Base-by-base conservation (phyloP, 1,140 invertebrate species). In the Danaus plexippus region DNA sequence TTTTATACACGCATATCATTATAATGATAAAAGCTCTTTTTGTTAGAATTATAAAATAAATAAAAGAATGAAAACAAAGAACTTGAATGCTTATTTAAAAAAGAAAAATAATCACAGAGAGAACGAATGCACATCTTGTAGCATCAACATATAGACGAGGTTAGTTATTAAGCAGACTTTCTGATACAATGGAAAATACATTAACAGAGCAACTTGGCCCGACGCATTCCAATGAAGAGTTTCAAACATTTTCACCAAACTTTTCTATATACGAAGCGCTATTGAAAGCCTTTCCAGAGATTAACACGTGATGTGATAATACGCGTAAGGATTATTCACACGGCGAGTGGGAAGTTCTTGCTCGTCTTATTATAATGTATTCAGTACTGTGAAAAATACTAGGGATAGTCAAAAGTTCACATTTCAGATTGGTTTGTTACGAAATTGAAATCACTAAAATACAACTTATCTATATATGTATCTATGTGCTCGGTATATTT, bases 181-280 rank as follows among this genome's bases (percentile, higher is more conserved):
- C 70, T 69, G 69, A 79, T 77, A 83, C 78, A 85, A 82, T 80
- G 78, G 68, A 69, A 71, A 82, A 82, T 73, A 82, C 77, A 86
- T 86, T 84, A 86, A 80, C 79, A 84, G 74, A 75, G 71, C 75
- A 82, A 86, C 78, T 82, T 79, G 61, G 66, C 63, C 53, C 61
- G 60, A 63, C 69, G 67, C 64, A 64, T 71, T 70, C 65, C 75
- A 67, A 68, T 71, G 70, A 67, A 69, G 70, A 84, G 79, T 84
- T 84, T 71, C 51, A 75, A 84, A 84, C 80, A 83, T 82, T 85
- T 82, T 81, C 74, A 72, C 65, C 66, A 75, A 86, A 86, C 80
- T 86, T 86, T 84, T 86, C 83, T 81, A 84, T 85, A 81, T 77
- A 71, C 68, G 77, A 77, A 77, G 75, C 71, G 70, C 74, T 80